Conservation (phyloP, 2,888 invertebrate genomes). For the Drosophila bunnanda region DNA sequence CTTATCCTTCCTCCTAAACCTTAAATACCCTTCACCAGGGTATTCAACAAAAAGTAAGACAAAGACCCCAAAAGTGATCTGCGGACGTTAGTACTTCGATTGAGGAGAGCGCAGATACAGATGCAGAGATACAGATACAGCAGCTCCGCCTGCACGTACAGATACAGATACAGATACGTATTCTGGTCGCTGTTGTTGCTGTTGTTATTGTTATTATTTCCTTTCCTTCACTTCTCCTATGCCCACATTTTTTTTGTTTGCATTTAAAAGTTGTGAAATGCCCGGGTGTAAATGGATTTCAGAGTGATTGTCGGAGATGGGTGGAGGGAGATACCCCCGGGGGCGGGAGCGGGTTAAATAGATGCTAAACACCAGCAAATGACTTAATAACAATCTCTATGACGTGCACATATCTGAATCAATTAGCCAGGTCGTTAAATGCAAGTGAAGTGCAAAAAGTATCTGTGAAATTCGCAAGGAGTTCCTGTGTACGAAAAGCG, state of each 20-base stretch:
- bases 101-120: conserved; percentile 28
- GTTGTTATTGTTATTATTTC: conserved; percentile 20
- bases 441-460: conserved; percentile 27
- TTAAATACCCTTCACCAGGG: background rate
- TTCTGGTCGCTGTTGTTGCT: conserved; percentile 6
- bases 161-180: conserved; percentile 32
- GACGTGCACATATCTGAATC: conserved; percentile 31
- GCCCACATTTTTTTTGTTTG: conserved; percentile 28
- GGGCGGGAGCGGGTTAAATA: conserved; percentile 33
- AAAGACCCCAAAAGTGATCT: conserved; percentile 26
- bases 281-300: conserved; percentile 35
- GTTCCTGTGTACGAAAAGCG: conserved; percentile 29
- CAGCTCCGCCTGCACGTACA: conserved; percentile 28
- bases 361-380: conserved; percentile 51
- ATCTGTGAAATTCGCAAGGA: conserved; percentile 28
- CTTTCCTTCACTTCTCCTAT: conserved; percentile 11
- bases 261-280: conserved; percentile 55
- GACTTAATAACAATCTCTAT: conserved; percentile 47
- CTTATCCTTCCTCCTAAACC: background rate
- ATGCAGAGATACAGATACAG: conserved; percentile 40
- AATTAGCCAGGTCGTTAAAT: conserved; percentile 42
- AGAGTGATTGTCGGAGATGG: conserved; percentile 2
- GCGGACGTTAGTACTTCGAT: conserved; percentile 43
- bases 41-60: conserved; percentile 5
- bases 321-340: background rate